Evolutionary conservation across 1,140 invertebrate genomes (phyloP), one percentile per base, ranked within the genome.

Genomic region (Apocrypta bakeri): DNA sequence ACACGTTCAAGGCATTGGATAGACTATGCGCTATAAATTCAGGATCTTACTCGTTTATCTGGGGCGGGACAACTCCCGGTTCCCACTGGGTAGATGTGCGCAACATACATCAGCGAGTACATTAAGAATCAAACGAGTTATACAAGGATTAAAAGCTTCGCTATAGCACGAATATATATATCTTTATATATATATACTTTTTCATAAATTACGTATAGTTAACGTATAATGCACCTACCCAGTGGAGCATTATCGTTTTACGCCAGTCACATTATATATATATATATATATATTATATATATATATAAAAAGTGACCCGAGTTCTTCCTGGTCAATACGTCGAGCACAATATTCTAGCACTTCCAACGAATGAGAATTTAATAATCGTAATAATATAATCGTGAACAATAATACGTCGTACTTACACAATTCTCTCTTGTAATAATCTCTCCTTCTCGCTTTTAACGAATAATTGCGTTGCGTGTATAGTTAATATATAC

Each of bases 261-360:
- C 48, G 17, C 48, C 8, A 17, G 33, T 37, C 33, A 37, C 33
- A 37, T 2, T 69, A 31, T 61, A 56, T 73, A 31, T n/a, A n/a
- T n/a, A n/a, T n/a, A n/a, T n/a, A n/a, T n/a, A n/a, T n/a, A n/a
- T n/a, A n/a, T n/a, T n/a, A n/a, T n/a, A n/a, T n/a, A 24, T 56
- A 68, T 61, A 71, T 82, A 81, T 75, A 77, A 56, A 77, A 76
- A 82, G 64, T 29, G 61, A 61, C 81, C 66, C 33, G 25, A 77
- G 68, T 2, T 64, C 17, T 73, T 42, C 25, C 25, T 17, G 37
- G 29, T 37, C 0, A 71, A 69, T 12, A 6, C 61, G 21, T 81
- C 9, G 3, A n/a, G 72, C 24, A n/a, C 24, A 72, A 56, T 68
- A 12, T 31, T 11, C 3, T 9, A 68, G 24, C 7, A n/a, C n/a